These are phyloP conservation scores for Merodon equestris DNA, from an alignment of 2,888 invertebrate species.

Conservation along the genomic window DNA sequence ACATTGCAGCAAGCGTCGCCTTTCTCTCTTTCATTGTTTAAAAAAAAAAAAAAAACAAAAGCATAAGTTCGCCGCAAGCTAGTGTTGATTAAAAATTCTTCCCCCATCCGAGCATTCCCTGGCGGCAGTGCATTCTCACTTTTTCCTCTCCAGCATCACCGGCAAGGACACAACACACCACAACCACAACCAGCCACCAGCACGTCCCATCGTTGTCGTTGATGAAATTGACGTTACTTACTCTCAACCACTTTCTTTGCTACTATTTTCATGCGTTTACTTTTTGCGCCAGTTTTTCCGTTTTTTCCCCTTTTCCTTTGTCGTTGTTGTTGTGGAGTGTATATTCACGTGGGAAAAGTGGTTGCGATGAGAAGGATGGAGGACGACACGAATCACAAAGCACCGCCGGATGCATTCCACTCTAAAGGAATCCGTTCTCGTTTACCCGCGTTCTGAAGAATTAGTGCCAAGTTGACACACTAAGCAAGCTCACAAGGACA, in stretches of 20 bases:
- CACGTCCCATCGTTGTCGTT: background rate
- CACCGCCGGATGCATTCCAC: constrained; percentile 39
- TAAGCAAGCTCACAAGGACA: constrained; percentile 55
- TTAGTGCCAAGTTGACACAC: constrained; percentile 60
- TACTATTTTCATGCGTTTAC: constrained; percentile 5
- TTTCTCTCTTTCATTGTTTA: constrained; percentile 31
- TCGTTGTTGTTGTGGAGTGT: background rate
- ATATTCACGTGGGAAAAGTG: background rate
- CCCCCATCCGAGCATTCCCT: constrained; percentile 11
- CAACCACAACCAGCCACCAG: background rate
- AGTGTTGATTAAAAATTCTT: constrained; percentile 62
- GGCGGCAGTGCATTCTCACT: constrained; percentile 34
- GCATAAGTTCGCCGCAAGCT: constrained; percentile 48
- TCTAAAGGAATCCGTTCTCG: constrained; percentile 6
- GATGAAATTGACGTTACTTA: constrained; percentile 51
- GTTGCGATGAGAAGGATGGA: no score
- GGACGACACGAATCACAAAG: constrained; percentile 7
- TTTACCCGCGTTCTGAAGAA: constrained; percentile 18
- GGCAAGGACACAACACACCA: constrained; percentile 11
- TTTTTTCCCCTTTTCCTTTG: background rate
- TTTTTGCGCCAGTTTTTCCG: no score
- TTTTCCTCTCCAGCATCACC: constrained; percentile 27
- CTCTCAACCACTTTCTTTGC: constrained; percentile 36
- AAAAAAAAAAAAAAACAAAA: no score
- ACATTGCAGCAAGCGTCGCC: constrained; percentile 16